A percentile compares a stretch with the other conserved stretches of the same genome.
These are phyloP conservation scores for Coenobita brevimanus DNA, from an alignment of 1,140 invertebrate species.

Conservation along the genomic window DNA sequence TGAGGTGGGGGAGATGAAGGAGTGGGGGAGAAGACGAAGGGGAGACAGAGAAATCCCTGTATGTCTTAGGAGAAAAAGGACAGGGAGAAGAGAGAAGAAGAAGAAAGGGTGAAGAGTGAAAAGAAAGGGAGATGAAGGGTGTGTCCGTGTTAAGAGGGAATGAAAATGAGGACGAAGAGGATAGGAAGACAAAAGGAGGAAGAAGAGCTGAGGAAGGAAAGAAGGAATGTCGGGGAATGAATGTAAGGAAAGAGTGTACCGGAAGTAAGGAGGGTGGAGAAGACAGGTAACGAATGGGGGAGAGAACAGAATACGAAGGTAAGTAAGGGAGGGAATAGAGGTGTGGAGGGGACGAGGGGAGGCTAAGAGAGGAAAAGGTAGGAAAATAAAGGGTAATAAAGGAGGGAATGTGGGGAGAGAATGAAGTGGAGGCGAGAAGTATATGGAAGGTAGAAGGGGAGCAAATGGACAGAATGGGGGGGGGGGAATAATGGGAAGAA, in stretches of 20 bases:
- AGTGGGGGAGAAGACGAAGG: conserved; percentile 1
- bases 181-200: neutral
- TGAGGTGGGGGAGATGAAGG: too few species aligned
- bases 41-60: neutral
- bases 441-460: too few species aligned
- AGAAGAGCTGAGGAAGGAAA: neutral
- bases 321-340: neutral
- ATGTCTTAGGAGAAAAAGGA: too few species aligned
- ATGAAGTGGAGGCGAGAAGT: too few species aligned
- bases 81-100: neutral
- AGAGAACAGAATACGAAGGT: neutral
- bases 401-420: too few species aligned
- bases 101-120: neutral
- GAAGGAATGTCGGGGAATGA: neutral
- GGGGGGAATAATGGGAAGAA: neutral
- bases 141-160: neutral
- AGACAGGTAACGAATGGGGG: neutral
- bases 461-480: neutral
- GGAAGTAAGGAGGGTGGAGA: neutral
- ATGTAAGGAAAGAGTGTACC: neutral
- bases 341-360: neutral
- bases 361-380: too few species aligned
- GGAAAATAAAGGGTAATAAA: too few species aligned
- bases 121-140: neutral
- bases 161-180: neutral